Evolutionary conservation across 2,113 vertebrate genomes (phyloP).

Genomic region (Elgaria multicarinata): DNA sequence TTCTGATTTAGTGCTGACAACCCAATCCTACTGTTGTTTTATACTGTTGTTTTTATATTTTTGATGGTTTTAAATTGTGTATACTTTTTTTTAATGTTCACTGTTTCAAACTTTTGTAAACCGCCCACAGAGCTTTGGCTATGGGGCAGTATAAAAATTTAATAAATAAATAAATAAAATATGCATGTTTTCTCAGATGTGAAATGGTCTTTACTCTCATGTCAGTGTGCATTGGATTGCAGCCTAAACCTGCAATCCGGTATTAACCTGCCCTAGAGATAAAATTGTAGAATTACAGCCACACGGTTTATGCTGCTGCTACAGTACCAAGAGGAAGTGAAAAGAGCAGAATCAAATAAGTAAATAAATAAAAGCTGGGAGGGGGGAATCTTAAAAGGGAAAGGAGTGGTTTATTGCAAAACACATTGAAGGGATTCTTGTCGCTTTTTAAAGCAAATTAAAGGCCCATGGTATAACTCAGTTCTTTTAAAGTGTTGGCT

Average conservation of each 20-base stretch:
- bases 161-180: no score
- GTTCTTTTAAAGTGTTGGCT: constrained; percentile 52
- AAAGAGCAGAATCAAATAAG: not conserved
- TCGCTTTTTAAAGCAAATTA: constrained; percentile 29
- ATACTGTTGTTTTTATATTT: no score
- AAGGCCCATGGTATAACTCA: constrained; percentile 31
- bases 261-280: not conserved
- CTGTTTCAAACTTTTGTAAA: no score
- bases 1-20: not conserved
- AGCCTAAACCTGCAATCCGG: no score
- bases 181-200: not conserved
- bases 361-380: constrained; percentile 15
- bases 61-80: no score
- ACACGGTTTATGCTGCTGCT: constrained; percentile 12
- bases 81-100: no score
- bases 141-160: no score
- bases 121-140: no score
- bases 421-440: constrained; percentile 37
- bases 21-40: no score
- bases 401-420: constrained; percentile 34
- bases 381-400: constrained; percentile 51
- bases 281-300: not conserved
- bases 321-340: not conserved
- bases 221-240: not conserved
- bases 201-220: not conserved